Percentiles rank a stretch among this genome's conserved stretches.
Evolutionary conservation across 2,113 vertebrate species (phyloP).

Genomic region (Raja brachyura): DNA sequence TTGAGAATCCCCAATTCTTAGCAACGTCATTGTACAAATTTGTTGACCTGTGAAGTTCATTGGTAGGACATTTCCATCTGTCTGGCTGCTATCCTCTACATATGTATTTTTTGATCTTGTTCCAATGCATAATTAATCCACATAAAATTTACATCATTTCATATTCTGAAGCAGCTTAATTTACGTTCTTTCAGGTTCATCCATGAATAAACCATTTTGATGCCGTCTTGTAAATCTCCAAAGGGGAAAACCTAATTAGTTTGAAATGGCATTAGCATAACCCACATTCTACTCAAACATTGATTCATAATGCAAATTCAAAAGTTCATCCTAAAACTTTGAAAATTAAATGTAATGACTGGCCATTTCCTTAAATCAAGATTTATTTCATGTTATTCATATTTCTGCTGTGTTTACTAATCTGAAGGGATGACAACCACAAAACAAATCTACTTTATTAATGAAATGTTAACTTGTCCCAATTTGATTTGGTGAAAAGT

Average conservation of each 20-base stretch:
- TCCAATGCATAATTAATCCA: slow-evolving; percentile 41
- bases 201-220: slow-evolving; percentile 44
- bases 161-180: slow-evolving; percentile 32
- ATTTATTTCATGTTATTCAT: no score
- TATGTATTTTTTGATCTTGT: slow-evolving; percentile 44
- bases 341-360: background rate
- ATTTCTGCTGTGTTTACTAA: no score
- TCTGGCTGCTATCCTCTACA: slow-evolving; percentile 33
- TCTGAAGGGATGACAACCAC: no score
- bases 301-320: background rate
- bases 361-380: no score
- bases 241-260: background rate
- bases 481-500: no score
- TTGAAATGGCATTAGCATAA: background rate
- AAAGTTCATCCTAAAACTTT: background rate
- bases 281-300: background rate
- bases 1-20: background rate
- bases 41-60: background rate
- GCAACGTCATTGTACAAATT: background rate
- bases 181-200: slow-evolving; percentile 41
- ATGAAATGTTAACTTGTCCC: no score
- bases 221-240: slow-evolving; percentile 33
- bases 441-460: no score
- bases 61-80: slow-evolving; percentile 15
- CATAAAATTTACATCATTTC: no score